Base-by-base conservation (phyloP, 2,113 vertebrate species). In the Trematocara nigrifrons region DNA sequence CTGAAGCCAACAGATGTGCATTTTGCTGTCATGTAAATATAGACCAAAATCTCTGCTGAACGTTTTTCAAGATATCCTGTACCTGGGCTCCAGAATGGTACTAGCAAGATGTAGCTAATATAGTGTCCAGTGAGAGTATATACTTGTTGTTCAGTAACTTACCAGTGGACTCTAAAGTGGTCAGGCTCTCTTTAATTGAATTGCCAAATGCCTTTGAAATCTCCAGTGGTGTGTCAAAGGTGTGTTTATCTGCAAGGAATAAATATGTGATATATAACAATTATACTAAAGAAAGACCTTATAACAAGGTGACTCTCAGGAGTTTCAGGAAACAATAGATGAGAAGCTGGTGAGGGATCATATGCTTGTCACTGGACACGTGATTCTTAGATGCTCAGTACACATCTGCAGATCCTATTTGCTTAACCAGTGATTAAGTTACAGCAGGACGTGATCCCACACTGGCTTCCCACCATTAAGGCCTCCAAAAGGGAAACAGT, bases 211-310 rank as follows among this genome's bases (percentile, higher is more conserved):
- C 89, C n/a, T 92, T n/a, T 29, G 95, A 86, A 77, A 96, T 91
- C 85, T 97, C 96, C 59, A 61, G 15, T 5, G 94, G 74, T 26
- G 94, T 95, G 87, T 97, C 96, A 20, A 93, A 96, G 2, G 96
- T 96, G 84, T 95, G 85, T 86, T 64, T 90, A 80, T 91, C 96
- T 97, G 90, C 35, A 90, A 74, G 20, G 11, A 47, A 1, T 4
- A 89, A 2, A 1, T 18, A 11, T 49, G 42, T 10, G 15, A 76
- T 5, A 31, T 71, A 71, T 71, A 71, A 45, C 20, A 45, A 3
- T 76, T 16, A 74, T 16, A 29, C 42, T 47, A 29, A 74, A 74
- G 69, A 49, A 31, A 76, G 9, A 26, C 40, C 13, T 26, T 71
- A 45, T 45, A 45, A 45, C 38, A 45, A 71, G 12, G 12, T 6